Evolutionary conservation across 2,888 invertebrate species (phyloP), one percentile per base, ranked within the genome.

Genomic region (Drosophila ustulata): DNA sequence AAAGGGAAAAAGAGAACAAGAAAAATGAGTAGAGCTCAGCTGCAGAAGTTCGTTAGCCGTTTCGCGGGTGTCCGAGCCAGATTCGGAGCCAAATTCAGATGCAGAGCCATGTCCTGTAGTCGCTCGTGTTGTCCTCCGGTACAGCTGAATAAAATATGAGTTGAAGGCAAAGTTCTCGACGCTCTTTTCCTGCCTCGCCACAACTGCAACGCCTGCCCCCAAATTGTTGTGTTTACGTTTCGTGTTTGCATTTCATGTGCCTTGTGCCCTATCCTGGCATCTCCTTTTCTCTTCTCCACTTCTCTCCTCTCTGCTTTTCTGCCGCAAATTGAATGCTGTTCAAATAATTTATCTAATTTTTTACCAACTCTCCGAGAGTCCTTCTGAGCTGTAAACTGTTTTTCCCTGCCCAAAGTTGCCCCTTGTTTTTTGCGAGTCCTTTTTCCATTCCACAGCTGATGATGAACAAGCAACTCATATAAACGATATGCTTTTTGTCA

Each of bases 331-430:
- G 79, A 80, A 80, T 80, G 83, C 72, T 79, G 65, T 50, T 76
- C 77, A 80, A 80, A 82, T 82, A 82, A 80, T 82, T 80, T 80
- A 82, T 80, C 66, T 67, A 63, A 70, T 70, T 82, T 79, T 73
- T 75, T 72, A 39, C 23, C 9, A 46, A n/a, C 64, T 23, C 58
- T 52, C 53, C 46, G 41, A 26, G 7, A 55, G 53, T 56, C n/a
- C 39, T 49, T 46, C 28, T 18, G 47, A 37, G 37, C n/a, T 37
- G 37, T 37, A n/a, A 37, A 37, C 2, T 37, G 37, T 37, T 37
- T 37, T 37, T 37, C 4, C 37, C 37, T 37, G 8, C 32, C 8
- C 9, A 32, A 32, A 32, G 32, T 30, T 28, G 6, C 4, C 28
- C 4, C 32, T 32, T 37, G n/a, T 5, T 53, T 43, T 47, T 18